Evolutionary conservation across 2,797 vertebrate species (phyloP).

Genomic region (Melanotaenia nigrans): DNA sequence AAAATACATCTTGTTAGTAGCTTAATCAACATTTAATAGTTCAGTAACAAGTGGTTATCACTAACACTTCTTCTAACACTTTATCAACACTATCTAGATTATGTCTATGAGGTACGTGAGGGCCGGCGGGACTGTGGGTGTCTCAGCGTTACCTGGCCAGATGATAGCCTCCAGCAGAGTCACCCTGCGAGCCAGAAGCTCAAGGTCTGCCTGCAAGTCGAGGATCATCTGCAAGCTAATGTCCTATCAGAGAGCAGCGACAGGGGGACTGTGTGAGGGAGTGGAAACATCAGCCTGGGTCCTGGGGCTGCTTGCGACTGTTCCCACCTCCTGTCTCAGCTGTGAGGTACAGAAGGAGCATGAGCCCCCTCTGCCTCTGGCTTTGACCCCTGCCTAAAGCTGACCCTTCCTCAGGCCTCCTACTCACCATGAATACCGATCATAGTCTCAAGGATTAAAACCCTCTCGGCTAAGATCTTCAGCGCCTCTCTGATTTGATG

Average conservation of each 20-base stretch:
- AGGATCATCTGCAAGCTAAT: conserved; percentile 98
- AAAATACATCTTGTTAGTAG: conserved; percentile 25
- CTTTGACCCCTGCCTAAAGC: conserved; percentile 79
- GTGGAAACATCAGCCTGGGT: conserved; percentile 67
- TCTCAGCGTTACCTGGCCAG: conserved; percentile 96
- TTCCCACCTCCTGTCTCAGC: conserved; percentile 66
- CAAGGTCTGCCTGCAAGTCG: conserved; percentile 95
- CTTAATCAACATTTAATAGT: conserved; percentile 41
- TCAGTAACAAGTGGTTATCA: conserved; percentile 31
- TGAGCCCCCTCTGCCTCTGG: conserved; percentile 48
- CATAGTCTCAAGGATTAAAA: conserved; percentile 99
- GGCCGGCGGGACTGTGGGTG: conserved; percentile 62
- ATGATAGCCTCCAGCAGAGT: conserved; percentile 99
- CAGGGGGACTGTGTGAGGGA: conserved; percentile 78
- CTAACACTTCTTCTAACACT: conserved; percentile 28
- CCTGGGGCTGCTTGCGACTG: conserved; percentile 77
- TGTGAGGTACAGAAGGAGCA: conserved; percentile 52
- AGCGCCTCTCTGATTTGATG: conserved; percentile 99
- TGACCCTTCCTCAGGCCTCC: conserved; percentile 86
- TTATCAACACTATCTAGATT: conserved; percentile 25
- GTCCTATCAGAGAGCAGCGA: conserved; percentile 96
- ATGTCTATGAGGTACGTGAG: conserved; percentile 41
- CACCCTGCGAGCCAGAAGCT: conserved; percentile 99
- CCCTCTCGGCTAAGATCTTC: conserved; percentile 99
- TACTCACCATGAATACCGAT: conserved; percentile 99